phyloP scores from a whole-genome alignment of 2,888 invertebrate species.

The Pyrrhia umbra region DNA sequence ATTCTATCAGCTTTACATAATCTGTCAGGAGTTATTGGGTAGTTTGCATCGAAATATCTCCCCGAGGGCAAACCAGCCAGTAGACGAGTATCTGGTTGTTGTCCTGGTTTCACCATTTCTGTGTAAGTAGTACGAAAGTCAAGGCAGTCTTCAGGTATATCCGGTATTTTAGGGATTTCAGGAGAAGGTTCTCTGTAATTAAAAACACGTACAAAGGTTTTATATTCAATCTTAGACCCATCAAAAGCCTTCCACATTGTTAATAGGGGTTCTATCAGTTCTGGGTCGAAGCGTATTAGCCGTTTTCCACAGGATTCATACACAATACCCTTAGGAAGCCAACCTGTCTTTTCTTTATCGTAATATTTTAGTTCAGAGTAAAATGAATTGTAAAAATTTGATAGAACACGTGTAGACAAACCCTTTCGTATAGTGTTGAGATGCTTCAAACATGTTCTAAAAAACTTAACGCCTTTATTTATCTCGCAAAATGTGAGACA shows the following conservation, averaged over 20 bases:
- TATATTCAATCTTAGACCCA: slow-evolving; percentile 84
- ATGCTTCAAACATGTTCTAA: slow-evolving; percentile 83
- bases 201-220: slow-evolving; percentile 85
- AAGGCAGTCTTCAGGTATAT: slow-evolving; percentile 75
- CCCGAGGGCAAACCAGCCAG: slow-evolving; percentile 84
- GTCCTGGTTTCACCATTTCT: slow-evolving; percentile 81
- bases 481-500: slow-evolving; percentile 79
- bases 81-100: slow-evolving; percentile 65
- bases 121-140: slow-evolving; percentile 82
- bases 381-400: slow-evolving; percentile 76
- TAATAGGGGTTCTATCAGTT: slow-evolving; percentile 86
- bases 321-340: slow-evolving; percentile 82
- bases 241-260: slow-evolving; percentile 84
- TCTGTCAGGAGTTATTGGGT: slow-evolving; percentile 75
- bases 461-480: slow-evolving; percentile 78
- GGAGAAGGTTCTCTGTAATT: slow-evolving; percentile 83
- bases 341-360: slow-evolving; percentile 82
- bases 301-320: slow-evolving; percentile 82
- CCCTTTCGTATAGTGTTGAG: slow-evolving; percentile 82
- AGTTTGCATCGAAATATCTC: slow-evolving; percentile 82
- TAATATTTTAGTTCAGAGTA: slow-evolving; percentile 78
- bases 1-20: slow-evolving; percentile 73
- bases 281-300: slow-evolving; percentile 83
- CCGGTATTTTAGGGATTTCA: slow-evolving; percentile 81
- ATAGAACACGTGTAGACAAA: slow-evolving; percentile 73